A percentile compares a stretch with the other conserved stretches of the same genome.
These are phyloP conservation scores for Pipa parva DNA, from an alignment of 2,113 vertebrate genomes.

Conservation along the genomic window DNA sequence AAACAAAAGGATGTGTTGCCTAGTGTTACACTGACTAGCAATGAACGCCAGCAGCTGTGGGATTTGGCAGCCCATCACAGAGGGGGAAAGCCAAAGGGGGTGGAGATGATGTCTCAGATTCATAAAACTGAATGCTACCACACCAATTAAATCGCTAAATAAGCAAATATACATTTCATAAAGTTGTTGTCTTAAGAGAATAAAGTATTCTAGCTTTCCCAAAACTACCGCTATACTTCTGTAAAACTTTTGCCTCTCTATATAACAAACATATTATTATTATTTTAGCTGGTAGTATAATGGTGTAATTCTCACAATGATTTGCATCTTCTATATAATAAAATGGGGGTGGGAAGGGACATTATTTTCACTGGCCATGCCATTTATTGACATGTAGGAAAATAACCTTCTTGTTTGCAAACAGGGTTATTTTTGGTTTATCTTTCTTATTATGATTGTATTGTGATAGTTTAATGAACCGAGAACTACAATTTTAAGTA, in stretches of 20 bases:
- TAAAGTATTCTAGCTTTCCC: not conserved
- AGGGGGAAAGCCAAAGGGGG: slow-evolving; percentile 24
- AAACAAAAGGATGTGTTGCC: not conserved
- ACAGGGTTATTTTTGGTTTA: not conserved
- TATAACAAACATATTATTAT: too few species aligned
- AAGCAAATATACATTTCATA: slow-evolving; percentile 61
- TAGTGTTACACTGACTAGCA: slow-evolving; percentile 34
- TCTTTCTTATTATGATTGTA: not conserved
- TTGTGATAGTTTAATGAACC: too few species aligned
- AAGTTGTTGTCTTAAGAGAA: slow-evolving; percentile 32
- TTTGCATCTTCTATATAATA: too few species aligned
- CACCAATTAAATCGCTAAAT: slow-evolving; percentile 54
- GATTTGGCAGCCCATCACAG: slow-evolving; percentile 12
- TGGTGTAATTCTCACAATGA: too few species aligned
- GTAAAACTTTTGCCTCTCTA: too few species aligned
- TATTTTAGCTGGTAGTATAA: too few species aligned
- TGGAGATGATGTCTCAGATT: slow-evolving; percentile 44
- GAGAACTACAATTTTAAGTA: too few species aligned
- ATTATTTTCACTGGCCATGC: too few species aligned
- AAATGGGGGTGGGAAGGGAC: too few species aligned
- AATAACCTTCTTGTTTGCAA: not conserved
- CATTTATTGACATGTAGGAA: too few species aligned
- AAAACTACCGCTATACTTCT: not conserved
- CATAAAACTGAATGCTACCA: slow-evolving; percentile 48
- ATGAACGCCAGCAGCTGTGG: slow-evolving; percentile 33